Evolutionary conservation across 1,140 invertebrate species (phyloP).

Genomic region (Caenorhabditis briggsae): DNA sequence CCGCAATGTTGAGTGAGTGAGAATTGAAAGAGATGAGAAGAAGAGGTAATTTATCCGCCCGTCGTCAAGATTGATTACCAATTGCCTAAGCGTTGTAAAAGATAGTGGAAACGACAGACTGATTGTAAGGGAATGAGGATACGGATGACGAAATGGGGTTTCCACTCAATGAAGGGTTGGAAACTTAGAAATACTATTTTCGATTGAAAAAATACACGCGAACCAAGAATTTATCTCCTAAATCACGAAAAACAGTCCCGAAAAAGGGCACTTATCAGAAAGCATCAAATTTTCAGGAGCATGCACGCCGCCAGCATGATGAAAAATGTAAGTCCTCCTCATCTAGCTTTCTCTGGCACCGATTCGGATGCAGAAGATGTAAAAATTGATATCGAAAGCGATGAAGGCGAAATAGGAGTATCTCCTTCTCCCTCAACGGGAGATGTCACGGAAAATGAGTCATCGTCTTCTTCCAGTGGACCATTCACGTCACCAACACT

Average conservation of each 20-base stretch:
- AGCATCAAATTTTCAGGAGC: not conserved
- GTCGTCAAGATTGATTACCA: slow-evolving; percentile 44
- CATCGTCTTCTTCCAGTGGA: slow-evolving; percentile 2
- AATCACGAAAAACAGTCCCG: not conserved
- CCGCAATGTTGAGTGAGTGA: not conserved
- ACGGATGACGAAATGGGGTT: too few species aligned
- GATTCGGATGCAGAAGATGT: slow-evolving; percentile 26
- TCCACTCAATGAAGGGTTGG: too few species aligned
- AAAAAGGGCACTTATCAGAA: not conserved
- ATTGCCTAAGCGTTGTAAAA: not conserved
- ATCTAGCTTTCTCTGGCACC: not conserved
- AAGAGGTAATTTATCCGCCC: slow-evolving; percentile 20
- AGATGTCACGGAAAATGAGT: slow-evolving; percentile 44
- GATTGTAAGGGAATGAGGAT: too few species aligned
- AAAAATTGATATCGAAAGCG: slow-evolving; percentile 20
- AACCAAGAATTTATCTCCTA: too few species aligned
- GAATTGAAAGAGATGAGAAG: not conserved
- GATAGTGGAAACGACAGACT: not conserved
- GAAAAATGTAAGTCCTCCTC: not conserved
- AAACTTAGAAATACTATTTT: too few species aligned
- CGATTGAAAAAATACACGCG: too few species aligned
- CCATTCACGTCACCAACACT: not conserved
- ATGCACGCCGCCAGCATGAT: slow-evolving; percentile 26
- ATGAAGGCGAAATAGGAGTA: not conserved
- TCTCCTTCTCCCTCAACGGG: slow-evolving; percentile 3